Evolutionary conservation across 2,888 invertebrate species (phyloP), one percentile per base, ranked within the genome.

Genomic region (Cancer borealis): DNA sequence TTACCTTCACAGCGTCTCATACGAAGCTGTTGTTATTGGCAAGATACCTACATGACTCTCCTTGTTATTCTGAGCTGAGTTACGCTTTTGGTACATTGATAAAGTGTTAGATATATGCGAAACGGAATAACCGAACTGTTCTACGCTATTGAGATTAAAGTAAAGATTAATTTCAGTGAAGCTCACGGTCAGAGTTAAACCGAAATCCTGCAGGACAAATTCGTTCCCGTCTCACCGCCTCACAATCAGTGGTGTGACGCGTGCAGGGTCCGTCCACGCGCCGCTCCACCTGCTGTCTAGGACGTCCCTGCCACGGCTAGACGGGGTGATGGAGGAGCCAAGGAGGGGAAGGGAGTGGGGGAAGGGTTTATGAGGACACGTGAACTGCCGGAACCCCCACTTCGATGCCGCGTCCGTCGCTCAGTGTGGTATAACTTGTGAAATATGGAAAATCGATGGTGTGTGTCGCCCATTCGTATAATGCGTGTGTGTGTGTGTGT

Each of bases 351-450:
- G 79, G 30, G 30, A 30, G 79, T 30, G 79, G 79, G 79, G 79
- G 79, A 30, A 79, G 21, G 79, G 79, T 30, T 79, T 79, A 79
- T 79, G 79, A 30, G 79, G 30, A 30, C 30, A 79, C 79, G 79
- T 79, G 79, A 79, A 79, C 79, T 79, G 79, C 79, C 79, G 26
- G 79, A 79, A 79, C 79, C 79, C 79, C 79, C 66, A 66, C 79
- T 79, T 79, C 79, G 79, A 79, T 79, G 79, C 79, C 30, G 79
- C 79, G 79, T 79, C 79, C 79, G 79, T 79, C 79, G 30, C 79
- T 79, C 79, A 79, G 79, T 26, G 79, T 30, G 79, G 79, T 79
- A 79, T 79, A 79, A 79, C 79, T 79, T 26, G 79, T 79, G 79
- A 79, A 79, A 79, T 79, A 79, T 79, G 79, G 79, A 79, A 79